phyloP scores from a whole-genome alignment of 2,113 vertebrate species.

The Mesocricetus auratus region DNA sequence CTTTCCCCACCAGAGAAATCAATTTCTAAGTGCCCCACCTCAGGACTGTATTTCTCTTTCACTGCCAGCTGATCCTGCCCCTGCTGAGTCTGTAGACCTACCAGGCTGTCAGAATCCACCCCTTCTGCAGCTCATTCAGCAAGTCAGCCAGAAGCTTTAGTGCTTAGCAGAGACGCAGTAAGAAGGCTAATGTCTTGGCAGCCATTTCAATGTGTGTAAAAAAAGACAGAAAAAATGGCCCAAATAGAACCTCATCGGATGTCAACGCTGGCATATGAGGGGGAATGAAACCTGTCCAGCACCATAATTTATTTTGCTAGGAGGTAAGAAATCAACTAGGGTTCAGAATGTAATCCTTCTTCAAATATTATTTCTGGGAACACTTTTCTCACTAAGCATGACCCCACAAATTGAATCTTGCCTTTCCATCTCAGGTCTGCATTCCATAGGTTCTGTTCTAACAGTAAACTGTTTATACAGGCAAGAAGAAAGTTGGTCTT shows the following conservation, averaged over 20 bases:
- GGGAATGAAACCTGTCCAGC: conserved; percentile 65
- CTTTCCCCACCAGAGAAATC: conserved; percentile 78
- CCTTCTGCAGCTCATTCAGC: conserved; percentile 41
- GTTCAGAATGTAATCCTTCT: conserved; percentile 83
- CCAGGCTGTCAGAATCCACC: conserved; percentile 65
- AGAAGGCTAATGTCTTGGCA: conserved; percentile 73
- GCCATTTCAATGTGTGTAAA: conserved; percentile 75
- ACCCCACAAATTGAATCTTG: conserved; percentile 84
- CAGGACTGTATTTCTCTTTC: conserved; percentile 3
- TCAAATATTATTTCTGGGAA: conserved; percentile 86
- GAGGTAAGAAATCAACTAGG: conserved; percentile 80
- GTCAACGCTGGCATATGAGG: conserved; percentile 70
- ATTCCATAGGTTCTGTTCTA: conserved; percentile 82
- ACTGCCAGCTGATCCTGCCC: conserved; percentile 71
- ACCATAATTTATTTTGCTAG: conserved; percentile 78
- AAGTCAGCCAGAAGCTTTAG: conserved; percentile 58
- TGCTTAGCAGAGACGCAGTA: conserved; percentile 58
- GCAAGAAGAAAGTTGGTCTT: conserved; percentile 75
- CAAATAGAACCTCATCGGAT: conserved; percentile 74
- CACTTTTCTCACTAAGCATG: conserved; percentile 85
- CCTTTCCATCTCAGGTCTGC: conserved; percentile 76
- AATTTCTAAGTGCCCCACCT: conserved; percentile 61
- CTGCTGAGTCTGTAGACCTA: conserved; percentile 68
- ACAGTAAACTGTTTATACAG: conserved; percentile 80
- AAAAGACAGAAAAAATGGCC: background rate